A percentile compares a stretch with the other conserved stretches of the same genome.
These are phyloP conservation scores for Salvelinus alpinus DNA, from an alignment of 2,113 vertebrate species.

Conservation along the genomic window DNA sequence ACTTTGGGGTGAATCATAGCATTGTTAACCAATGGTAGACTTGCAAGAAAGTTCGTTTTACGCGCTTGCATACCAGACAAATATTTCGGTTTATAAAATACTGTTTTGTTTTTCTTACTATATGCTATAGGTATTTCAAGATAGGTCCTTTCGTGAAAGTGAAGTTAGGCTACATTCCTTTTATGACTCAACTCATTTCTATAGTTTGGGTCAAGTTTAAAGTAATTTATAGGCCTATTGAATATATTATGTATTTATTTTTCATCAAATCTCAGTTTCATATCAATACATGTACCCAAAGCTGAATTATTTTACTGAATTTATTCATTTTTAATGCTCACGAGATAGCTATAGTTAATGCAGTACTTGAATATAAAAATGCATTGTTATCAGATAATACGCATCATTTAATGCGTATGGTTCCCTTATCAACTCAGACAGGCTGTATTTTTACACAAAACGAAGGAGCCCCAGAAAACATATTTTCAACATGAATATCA, in stretches of 20 bases:
- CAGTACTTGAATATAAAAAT: slow-evolving; percentile 10
- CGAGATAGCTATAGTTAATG: slow-evolving; percentile 14
- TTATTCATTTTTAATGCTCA: background rate
- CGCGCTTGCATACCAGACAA: background rate
- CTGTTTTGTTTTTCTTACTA: background rate
- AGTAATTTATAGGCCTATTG: background rate
- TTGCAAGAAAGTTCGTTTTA: background rate
- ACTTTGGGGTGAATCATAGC: background rate
- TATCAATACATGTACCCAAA: background rate
- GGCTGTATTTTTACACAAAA: slow-evolving; percentile 2
- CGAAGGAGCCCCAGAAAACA: background rate
- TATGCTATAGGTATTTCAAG: background rate
- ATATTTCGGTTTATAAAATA: background rate
- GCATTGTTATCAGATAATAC: slow-evolving; percentile 4
- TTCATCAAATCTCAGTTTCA: background rate
- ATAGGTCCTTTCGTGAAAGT: background rate
- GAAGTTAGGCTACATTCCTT: background rate
- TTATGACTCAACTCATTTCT: background rate
- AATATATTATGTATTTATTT: background rate
- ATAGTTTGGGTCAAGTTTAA: background rate
- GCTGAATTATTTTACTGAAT: background rate
- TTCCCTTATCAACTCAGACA: background rate
- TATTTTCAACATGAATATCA: slow-evolving; percentile 4
- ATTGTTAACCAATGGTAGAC: background rate
- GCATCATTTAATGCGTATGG: background rate